These are phyloP conservation scores for Lepeophtheirus nordmannii DNA, from an alignment of 2,888 invertebrate species.

Conservation along the genomic window DNA sequence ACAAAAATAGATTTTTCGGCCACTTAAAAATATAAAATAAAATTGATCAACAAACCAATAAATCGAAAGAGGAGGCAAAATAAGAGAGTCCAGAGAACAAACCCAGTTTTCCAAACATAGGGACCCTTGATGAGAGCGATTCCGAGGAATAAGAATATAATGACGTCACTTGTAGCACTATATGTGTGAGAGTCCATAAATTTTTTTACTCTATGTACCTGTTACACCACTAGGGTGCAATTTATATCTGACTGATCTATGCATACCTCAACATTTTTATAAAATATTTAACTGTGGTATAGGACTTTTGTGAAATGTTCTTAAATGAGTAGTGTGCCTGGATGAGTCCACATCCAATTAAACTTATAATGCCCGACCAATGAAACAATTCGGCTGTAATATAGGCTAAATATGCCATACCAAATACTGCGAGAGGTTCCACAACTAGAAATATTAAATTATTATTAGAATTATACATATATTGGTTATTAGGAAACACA, in stretches of 20 bases:
- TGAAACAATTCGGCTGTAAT: conserved; percentile 42
- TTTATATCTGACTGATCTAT: too few species aligned
- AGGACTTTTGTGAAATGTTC: conserved; percentile 41
- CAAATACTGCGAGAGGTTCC: conserved; percentile 41
- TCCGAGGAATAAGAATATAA: conserved; percentile 44
- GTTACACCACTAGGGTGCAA: too few species aligned
- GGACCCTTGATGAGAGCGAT: conserved; percentile 38
- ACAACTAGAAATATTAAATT: conserved; percentile 35
- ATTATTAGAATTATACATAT: neutral
- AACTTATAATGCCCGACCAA: conserved; percentile 43
- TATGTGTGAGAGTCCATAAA: conserved; percentile 26
- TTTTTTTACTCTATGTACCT: too few species aligned
- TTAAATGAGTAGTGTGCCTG: conserved; percentile 42
- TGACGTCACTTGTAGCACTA: conserved; percentile 40
- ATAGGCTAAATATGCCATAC: conserved; percentile 41
- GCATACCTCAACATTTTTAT: conserved; percentile 39
- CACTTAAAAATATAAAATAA: conserved; percentile 12
- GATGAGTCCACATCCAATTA: conserved; percentile 41
- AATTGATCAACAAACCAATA: conserved; percentile 32
- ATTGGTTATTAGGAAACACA: too few species aligned
- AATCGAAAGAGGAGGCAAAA: conserved; percentile 38
- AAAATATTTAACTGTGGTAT: conserved; percentile 41
- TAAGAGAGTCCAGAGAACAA: conserved; percentile 36
- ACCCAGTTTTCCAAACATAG: conserved; percentile 38
- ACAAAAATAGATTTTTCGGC: conserved; percentile 7